Base-by-base conservation (phyloP, 2,888 invertebrate genomes). In the Therioaphis trifolii region DNA sequence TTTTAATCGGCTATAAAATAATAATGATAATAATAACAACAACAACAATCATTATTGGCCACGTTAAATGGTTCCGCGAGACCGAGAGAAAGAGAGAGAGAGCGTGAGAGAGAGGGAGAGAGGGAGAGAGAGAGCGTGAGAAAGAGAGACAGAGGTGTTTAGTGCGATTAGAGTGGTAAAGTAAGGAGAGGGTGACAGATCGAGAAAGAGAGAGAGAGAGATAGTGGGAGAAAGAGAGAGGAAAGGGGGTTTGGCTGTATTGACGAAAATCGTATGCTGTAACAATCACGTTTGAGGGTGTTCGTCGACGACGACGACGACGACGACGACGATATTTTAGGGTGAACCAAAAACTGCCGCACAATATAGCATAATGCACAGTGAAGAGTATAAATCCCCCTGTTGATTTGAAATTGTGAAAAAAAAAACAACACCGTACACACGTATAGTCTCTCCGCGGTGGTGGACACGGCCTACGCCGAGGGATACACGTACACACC, bases 321-420 rank as follows among this genome's bases (percentile, higher is more conserved):
- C 69, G 27, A 7, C 49, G 49, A 29, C n/a, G 71, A 61, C 12
- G 27, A 66, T 66, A 63, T 66, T 77, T 77, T 77, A 77, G 77
- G 77, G 77, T 52, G 66, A 66, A 76, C 3, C 27, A 29, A 63
- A 76, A 76, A 63, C n/a, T n/a, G 40, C 72, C 21, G 55, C 24
- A n/a, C 15, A 15, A 43, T 35, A 40, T 21, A 24, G 11, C 24
- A 46, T 40, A 24, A 46, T 46, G 21, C 9, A 21, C 7, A 35
- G 35, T 61, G 5, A 29, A 63, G 24, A 27, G 27, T 43, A 77
- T 49, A 18, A 55, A 35, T 63, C 49, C 46, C 76, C 29, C 63
- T 46, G 76, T 77, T 46, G 76, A 77, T 77, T 49, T 49, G 46
- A 76, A 27, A 27, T 49, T 18, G 75, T 40, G 61, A 1, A 69